Evolutionary conservation across 92 coral and sea anemone genomes (phyloP).

Genomic region (Siderastrea radians): DNA sequence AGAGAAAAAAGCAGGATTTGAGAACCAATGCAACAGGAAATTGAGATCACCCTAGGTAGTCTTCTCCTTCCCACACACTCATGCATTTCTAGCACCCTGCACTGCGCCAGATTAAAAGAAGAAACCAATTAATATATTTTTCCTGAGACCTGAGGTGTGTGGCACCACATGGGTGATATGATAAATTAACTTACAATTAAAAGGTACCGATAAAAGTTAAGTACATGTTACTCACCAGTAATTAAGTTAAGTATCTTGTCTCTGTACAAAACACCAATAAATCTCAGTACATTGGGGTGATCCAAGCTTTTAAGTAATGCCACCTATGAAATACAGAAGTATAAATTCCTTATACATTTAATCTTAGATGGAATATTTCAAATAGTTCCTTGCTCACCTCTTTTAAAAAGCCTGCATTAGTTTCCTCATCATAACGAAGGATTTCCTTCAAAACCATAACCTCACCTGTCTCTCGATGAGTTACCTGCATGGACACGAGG

Average conservation of each 20-base stretch:
- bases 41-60: no score
- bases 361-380: not conserved
- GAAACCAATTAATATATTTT: no score
- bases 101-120: no score
- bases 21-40: no score
- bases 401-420: constrained; percentile 85
- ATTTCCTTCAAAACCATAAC: constrained; percentile 98
- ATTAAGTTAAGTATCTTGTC: constrained; percentile 89
- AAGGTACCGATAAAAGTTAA: not conserved
- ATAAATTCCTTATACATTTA: not conserved
- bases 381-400: constrained; percentile 72
- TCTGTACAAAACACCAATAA: constrained; percentile 93
- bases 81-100: no score
- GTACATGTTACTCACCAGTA: constrained; percentile 67
- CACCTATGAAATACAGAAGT: constrained; percentile 59
- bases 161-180: no score
- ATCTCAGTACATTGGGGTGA: constrained; percentile 92
- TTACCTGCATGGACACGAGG: constrained; percentile 64
- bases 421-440: constrained; percentile 79
- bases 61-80: no score
- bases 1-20: no score
- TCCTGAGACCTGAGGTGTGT: no score
- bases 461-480: constrained; percentile 91
- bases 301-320: constrained; percentile 91
- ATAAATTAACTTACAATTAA: no score